A percentile compares a stretch with the other conserved stretches of the same genome.
Evolutionary conservation across 2,888 invertebrate genomes (phyloP).

Genomic region (Stenolophus ochropezus): DNA sequence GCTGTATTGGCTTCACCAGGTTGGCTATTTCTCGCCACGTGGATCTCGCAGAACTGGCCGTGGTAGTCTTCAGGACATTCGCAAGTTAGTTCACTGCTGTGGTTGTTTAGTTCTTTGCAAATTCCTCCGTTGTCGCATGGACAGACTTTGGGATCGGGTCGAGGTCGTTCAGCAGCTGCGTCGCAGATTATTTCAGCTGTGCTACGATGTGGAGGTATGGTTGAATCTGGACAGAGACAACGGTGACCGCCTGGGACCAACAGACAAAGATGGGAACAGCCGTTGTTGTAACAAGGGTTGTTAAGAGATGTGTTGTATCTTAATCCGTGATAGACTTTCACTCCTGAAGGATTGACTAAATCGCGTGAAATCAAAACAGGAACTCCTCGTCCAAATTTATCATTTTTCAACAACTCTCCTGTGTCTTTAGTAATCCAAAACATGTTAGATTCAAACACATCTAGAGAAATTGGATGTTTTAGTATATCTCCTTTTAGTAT

Average conservation of each 20-base stretch:
- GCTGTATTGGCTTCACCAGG: constrained; percentile 78
- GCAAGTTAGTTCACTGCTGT: constrained; percentile 79
- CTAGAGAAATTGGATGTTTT: constrained; percentile 89
- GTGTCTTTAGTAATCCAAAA: constrained; percentile 95
- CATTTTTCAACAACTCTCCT: constrained; percentile 91
- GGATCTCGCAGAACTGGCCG: constrained; percentile 84
- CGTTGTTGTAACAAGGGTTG: constrained; percentile 81
- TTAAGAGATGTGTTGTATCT: constrained; percentile 86
- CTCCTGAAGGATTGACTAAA: constrained; percentile 88
- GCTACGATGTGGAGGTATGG: constrained; percentile 72
- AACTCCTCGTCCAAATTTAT: constrained; percentile 97
- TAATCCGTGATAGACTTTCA: constrained; percentile 89
- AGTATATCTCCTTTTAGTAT: constrained; percentile 84
- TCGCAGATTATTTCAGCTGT: constrained; percentile 86
- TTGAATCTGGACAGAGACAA: constrained; percentile 92
- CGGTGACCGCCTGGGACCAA: constrained; percentile 90
- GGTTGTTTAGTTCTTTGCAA: constrained; percentile 76
- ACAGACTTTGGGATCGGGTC: constrained; percentile 86
- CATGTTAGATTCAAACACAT: constrained; percentile 94
- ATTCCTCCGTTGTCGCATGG: constrained; percentile 91
- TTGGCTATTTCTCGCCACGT: constrained; percentile 77
- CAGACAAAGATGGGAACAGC: constrained; percentile 95
- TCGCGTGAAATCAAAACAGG: constrained; percentile 88
- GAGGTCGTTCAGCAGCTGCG: constrained; percentile 85
- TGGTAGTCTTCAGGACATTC: constrained; percentile 83